These are phyloP conservation scores for Probosciger aterrimus DNA, from an alignment of 2,113 vertebrate genomes.

Conservation along the genomic window DNA sequence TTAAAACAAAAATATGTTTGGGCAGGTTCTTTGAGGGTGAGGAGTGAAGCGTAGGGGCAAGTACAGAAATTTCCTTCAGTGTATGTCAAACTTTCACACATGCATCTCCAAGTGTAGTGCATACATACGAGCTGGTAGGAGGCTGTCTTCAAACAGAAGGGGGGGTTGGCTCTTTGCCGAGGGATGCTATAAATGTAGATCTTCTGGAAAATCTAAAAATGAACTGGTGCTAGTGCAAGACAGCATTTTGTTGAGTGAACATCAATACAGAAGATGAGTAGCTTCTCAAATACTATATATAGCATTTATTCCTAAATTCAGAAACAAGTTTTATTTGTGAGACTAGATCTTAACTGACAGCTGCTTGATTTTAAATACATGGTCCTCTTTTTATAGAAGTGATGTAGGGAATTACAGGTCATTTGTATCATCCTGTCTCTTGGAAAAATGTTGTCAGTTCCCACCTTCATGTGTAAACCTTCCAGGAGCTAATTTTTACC, in stretches of 20 bases:
- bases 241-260: constrained; percentile 25
- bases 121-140: not conserved
- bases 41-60: constrained; percentile 1
- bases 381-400: constrained; percentile 30
- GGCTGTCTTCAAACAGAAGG: constrained; percentile 44
- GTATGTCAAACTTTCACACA: constrained; percentile 3
- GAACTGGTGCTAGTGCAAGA: constrained; percentile 51
- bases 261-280: constrained; percentile 57
- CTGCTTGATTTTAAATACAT: constrained; percentile 51
- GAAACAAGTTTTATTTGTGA: constrained; percentile 47
- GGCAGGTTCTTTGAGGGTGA: not conserved
- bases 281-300: constrained; percentile 54
- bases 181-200: constrained; percentile 44
- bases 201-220: constrained; percentile 48
- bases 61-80: constrained; percentile 31
- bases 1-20: not conserved
- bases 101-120: constrained; percentile 10
- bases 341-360: constrained; percentile 51
- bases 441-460: not conserved
- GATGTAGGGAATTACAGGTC: constrained; percentile 42
- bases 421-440: constrained; percentile 15
- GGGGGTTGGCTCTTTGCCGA: constrained; percentile 26
- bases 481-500: constrained; percentile 23
- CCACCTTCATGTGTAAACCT: not conserved
- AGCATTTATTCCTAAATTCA: constrained; percentile 58